Evolutionary conservation across 2,888 invertebrate species (phyloP).

Genomic region (Chromoteleia sp.): DNA sequence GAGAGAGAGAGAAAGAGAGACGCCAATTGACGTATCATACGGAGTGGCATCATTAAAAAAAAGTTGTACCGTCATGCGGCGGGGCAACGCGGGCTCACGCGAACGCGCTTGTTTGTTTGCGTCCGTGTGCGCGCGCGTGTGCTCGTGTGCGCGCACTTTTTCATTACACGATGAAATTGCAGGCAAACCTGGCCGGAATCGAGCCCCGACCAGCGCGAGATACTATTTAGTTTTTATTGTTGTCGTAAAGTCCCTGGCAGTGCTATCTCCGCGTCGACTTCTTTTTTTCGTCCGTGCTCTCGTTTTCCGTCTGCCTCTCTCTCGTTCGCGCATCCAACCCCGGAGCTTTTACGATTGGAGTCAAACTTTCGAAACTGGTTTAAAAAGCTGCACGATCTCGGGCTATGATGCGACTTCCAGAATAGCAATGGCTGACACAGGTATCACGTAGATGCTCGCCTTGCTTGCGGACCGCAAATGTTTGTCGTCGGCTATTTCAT

Average conservation of each 20-base stretch:
- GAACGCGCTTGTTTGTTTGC: constrained; percentile 24
- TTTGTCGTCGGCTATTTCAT: constrained; percentile 57
- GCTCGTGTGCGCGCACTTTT: constrained; percentile 46
- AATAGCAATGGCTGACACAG: constrained; percentile 63
- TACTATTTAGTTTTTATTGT: constrained; percentile 78
- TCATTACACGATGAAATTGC: constrained; percentile 72
- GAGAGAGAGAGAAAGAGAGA: too few relatives aligned
- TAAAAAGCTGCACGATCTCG: constrained; percentile 71
- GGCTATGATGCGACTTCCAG: constrained; percentile 63
- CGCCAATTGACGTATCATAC: constrained; percentile 59
- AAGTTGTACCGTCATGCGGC: too few relatives aligned
- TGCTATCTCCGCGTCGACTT: constrained; percentile 45
- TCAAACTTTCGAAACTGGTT: constrained; percentile 76
- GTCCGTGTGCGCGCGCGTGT: constrained; percentile 5
- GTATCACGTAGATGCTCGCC: constrained; percentile 53
- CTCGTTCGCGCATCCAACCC: constrained; percentile 25
- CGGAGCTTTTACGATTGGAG: constrained; percentile 69
- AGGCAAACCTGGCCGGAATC: constrained; percentile 62
- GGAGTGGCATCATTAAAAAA: constrained; percentile 52
- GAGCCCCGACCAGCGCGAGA: constrained; percentile 70
- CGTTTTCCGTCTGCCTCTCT: constrained; percentile 10
- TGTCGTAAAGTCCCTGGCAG: constrained; percentile 75
- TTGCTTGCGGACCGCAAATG: constrained; percentile 52
- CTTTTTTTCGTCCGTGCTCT: constrained; percentile 37
- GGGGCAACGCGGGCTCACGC: not conserved